Percentiles rank a stretch among this genome's conserved stretches.
Evolutionary conservation across 2,888 invertebrate genomes (phyloP).

Genomic region (Tenthredo scrophulariae): DNA sequence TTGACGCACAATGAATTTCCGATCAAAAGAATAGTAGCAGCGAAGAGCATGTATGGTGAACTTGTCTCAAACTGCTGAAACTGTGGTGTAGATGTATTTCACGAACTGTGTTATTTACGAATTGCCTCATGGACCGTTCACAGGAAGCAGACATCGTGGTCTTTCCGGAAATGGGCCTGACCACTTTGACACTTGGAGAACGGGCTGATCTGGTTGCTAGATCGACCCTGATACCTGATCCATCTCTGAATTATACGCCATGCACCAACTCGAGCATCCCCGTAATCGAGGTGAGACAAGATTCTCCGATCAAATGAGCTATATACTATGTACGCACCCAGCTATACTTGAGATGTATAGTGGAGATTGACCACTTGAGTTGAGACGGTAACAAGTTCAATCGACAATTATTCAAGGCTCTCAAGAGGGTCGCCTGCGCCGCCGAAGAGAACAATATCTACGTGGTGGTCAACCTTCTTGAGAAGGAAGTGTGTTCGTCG

Average conservation of each 20-base stretch:
- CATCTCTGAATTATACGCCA: conserved; percentile 62
- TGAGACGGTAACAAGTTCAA: neutral
- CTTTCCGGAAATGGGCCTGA: conserved; percentile 80
- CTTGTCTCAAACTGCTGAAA: no score
- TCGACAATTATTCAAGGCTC: conserved; percentile 67
- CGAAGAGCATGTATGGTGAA: no score
- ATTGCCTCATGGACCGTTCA: conserved; percentile 53
- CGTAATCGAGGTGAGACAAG: conserved; percentile 60
- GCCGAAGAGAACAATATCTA: conserved; percentile 77
- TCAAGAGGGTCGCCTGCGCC: conserved; percentile 76
- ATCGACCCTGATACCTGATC: conserved; percentile 65
- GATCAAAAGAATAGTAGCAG: no score
- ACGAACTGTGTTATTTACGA: no score
- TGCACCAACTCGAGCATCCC: conserved; percentile 58
- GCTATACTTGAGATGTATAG: neutral
- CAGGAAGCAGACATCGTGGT: conserved; percentile 81
- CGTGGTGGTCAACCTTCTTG: conserved; percentile 79
- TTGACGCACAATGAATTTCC: no score
- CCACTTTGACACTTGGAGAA: conserved; percentile 69
- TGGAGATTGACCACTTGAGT: conserved; percentile 53
- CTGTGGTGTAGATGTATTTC: neutral
- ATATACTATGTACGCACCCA: neutral
- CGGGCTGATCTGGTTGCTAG: conserved; percentile 62
- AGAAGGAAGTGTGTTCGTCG: conserved; percentile 72
- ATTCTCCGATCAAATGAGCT: neutral